Conservation (phyloP, 1,140 invertebrate species). For the Stenopsyche tienmushanensis region DNA sequence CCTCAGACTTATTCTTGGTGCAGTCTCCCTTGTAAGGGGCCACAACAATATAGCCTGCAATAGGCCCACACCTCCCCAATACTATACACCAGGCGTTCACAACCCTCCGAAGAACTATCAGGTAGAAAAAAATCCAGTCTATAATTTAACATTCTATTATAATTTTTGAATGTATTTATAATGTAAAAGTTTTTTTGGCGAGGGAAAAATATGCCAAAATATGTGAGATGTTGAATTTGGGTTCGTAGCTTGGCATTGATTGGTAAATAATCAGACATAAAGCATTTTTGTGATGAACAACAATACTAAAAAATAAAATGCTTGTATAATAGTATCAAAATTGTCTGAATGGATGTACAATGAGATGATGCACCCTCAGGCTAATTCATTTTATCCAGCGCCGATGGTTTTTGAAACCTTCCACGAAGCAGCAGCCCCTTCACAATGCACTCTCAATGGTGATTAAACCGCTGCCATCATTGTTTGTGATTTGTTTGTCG, state of each 20-base stretch:
- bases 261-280: too few species aligned
- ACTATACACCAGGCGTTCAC: background rate
- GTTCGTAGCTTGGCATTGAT: too few species aligned
- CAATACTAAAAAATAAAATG: too few species aligned
- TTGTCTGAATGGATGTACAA: too few species aligned
- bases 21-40: slow-evolving; percentile 19
- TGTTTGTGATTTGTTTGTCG: slow-evolving; percentile 31
- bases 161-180: background rate
- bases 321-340: too few species aligned
- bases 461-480: slow-evolving; percentile 29
- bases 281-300: too few species aligned
- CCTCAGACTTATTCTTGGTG: slow-evolving; percentile 31
- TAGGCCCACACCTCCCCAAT: slow-evolving; percentile 15
- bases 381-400: too few species aligned
- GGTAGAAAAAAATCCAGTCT: background rate
- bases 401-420: background rate
- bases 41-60: slow-evolving; percentile 23
- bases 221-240: too few species aligned
- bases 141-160: background rate
- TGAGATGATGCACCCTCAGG: too few species aligned
- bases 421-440: background rate
- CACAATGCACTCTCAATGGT: slow-evolving; percentile 25
- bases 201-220: background rate
- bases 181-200: background rate
- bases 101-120: background rate